Evolutionary conservation across 2,113 vertebrate genomes (phyloP).

Genomic region (Podiceps cristatus): DNA sequence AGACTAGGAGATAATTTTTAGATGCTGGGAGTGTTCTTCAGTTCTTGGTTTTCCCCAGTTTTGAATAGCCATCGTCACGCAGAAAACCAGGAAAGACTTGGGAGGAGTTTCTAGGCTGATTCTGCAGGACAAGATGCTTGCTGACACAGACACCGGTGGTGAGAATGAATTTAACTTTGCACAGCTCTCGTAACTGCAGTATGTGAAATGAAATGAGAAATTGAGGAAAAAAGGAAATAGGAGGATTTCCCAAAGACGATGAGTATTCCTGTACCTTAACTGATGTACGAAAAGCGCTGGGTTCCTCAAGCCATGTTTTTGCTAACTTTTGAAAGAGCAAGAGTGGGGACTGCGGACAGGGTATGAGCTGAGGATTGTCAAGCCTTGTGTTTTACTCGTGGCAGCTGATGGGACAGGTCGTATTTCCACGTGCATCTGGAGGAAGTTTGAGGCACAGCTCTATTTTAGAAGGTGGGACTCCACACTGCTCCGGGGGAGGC

Average conservation of each 20-base stretch:
- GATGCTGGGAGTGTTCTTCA: background rate
- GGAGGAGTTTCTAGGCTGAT: background rate
- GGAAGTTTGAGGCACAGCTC: background rate
- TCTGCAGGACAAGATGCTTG: background rate
- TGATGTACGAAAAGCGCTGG: accelerated
- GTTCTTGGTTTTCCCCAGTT: background rate
- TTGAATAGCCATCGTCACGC: background rate
- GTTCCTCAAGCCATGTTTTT: background rate
- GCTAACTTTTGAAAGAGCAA: background rate
- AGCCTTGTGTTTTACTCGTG: background rate
- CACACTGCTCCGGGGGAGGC: background rate
- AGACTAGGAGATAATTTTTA: background rate
- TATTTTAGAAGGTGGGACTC: background rate
- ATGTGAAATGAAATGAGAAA: background rate
- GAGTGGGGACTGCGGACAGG: background rate
- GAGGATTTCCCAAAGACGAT: background rate
- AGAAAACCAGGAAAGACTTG: background rate
- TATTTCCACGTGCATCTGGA: background rate
- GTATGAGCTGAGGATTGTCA: background rate
- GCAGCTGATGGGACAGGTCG: background rate
- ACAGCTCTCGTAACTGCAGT: background rate
- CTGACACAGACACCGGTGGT: background rate
- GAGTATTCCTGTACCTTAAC: background rate
- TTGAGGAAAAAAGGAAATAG: background rate
- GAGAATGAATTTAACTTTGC: background rate